These are phyloP conservation scores for Brachyptera risi DNA, from an alignment of 2,888 invertebrate species.

Conservation along the genomic window DNA sequence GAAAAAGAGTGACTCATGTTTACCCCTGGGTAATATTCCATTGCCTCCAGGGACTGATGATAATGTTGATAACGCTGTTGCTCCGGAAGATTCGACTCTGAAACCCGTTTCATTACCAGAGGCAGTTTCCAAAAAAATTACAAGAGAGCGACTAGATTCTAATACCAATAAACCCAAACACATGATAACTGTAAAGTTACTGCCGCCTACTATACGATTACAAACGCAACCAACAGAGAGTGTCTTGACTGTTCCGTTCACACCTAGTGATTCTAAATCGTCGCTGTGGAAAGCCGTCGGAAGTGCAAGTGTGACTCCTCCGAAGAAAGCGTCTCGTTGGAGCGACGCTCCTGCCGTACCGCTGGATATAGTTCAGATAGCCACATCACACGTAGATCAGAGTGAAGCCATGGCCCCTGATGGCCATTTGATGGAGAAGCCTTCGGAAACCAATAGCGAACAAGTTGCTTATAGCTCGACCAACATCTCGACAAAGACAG, in stretches of 20 bases:
- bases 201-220: constrained; percentile 17
- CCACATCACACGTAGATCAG: too few species aligned
- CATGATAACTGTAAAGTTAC: constrained; percentile 27
- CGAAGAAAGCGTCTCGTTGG: not conserved
- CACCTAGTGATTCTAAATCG: not conserved
- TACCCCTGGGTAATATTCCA: constrained; percentile 25
- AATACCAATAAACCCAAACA: not conserved
- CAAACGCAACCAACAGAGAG: not conserved
- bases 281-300: constrained; percentile 2
- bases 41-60: constrained; percentile 18
- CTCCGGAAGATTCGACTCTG: not conserved
- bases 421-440: too few species aligned
- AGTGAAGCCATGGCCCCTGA: too few species aligned
- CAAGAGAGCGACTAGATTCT: not conserved
- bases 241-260: too few species aligned
- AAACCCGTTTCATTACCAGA: too few species aligned
- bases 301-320: not conserved
- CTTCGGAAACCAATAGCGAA: too few species aligned
- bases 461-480: too few species aligned
- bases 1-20: too few species aligned
- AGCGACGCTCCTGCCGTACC: not conserved
- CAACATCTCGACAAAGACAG: not conserved
- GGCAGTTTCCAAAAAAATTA: too few species aligned
- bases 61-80: not conserved
- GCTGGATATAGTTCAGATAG: too few species aligned